These are phyloP conservation scores for Podarcis raffonei DNA, from an alignment of 2,113 vertebrate genomes.

Conservation along the genomic window DNA sequence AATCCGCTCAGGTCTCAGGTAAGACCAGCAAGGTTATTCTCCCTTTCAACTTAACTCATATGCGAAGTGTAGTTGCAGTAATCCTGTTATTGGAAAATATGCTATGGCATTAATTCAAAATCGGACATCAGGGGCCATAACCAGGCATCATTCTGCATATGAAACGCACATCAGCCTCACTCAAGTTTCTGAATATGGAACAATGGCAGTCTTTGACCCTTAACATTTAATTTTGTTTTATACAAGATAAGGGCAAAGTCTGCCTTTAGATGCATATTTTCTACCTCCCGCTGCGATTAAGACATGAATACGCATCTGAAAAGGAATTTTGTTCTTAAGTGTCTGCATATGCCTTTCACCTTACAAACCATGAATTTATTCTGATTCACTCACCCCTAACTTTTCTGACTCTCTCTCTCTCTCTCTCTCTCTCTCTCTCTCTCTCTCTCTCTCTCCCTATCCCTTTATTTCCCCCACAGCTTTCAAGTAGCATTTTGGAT, in stretches of 20 bases:
- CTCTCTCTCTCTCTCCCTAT: background rate
- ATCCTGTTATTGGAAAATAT: conserved; percentile 34
- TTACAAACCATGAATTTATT: conserved; percentile 37
- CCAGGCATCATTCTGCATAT: conserved; percentile 1
- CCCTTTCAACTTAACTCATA: conserved; percentile 4
- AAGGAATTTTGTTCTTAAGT: conserved; percentile 27
- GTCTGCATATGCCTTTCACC: background rate
- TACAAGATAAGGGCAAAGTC: background rate
- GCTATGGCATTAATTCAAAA: conserved; percentile 10
- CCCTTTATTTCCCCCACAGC: conserved; percentile 68
- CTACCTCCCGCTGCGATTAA: background rate
- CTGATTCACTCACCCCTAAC: conserved; percentile 4
- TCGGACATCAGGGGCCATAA: background rate
- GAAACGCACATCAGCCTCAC: background rate
- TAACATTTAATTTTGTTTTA: conserved; percentile 34
- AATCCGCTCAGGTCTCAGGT: background rate
- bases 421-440: background rate
- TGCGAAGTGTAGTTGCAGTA: conserved; percentile 26
- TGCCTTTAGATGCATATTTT: background rate
- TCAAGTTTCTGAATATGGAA: conserved; percentile 19
- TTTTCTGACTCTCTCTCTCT: conserved; percentile 5
- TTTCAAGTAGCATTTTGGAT: conserved; percentile 92
- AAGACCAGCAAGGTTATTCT: conserved; percentile 39
- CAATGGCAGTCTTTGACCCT: background rate
- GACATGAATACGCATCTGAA: conserved; percentile 6